Evolutionary conservation across 2,797 vertebrate genomes (phyloP).

Genomic region (Tadarida brasiliensis): DNA sequence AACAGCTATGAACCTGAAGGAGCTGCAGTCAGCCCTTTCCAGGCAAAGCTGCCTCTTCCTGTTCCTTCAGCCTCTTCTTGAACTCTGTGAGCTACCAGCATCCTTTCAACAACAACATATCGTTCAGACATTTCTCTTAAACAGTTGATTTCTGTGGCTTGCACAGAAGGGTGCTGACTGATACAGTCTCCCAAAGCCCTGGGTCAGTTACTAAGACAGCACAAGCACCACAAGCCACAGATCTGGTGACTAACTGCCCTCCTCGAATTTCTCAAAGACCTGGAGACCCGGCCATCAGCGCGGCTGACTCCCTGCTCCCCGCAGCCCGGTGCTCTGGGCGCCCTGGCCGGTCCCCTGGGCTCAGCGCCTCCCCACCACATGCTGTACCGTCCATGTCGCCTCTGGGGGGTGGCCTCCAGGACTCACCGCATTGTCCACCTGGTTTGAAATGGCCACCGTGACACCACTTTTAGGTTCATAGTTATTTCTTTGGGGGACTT

Average conservation of each 20-base stretch:
- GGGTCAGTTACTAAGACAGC: no score
- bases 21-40: no score
- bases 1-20: no score
- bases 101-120: not conserved
- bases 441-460: no score
- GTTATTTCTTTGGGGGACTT: no score
- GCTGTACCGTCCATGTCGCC: not conserved
- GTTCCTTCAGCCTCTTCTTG: not conserved
- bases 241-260: not conserved
- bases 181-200: not conserved
- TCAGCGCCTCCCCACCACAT: not conserved
- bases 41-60: not conserved
- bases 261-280: not conserved
- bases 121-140: conserved; percentile 19
- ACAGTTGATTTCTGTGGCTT: not conserved
- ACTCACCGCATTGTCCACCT: no score
- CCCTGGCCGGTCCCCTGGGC: not conserved
- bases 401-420: no score
- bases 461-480: no score
- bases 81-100: not conserved
- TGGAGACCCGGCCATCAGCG: not conserved
- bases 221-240: no score
- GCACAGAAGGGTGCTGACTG: not conserved
- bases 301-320: not conserved
- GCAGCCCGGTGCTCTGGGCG: not conserved